Evolutionary conservation across 1,140 invertebrate species (phyloP).

Genomic region (Drosophila cardini): DNA sequence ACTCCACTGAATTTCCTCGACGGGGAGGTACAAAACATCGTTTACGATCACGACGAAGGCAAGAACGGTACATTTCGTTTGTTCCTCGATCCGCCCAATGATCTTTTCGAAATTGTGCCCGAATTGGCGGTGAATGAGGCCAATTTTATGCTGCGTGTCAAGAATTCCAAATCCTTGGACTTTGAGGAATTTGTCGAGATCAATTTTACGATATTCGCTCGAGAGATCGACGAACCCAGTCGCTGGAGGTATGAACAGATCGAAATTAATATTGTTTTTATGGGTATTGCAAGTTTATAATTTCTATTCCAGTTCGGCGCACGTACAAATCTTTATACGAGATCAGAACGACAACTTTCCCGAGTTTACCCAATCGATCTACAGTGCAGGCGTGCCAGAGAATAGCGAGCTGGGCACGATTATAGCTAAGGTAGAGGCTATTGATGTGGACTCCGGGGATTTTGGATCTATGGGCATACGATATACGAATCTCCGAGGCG

Average conservation of each 20-base stretch:
- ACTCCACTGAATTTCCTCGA: constrained; percentile 95
- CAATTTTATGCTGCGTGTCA: constrained; percentile 95
- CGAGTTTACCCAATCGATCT: constrained; percentile 91
- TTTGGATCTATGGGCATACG: constrained; percentile 94
- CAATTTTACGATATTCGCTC: constrained; percentile 94
- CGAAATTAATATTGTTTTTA: not conserved
- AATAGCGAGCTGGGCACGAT: constrained; percentile 93
- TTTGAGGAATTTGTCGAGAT: constrained; percentile 92
- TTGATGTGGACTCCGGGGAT: constrained; percentile 93
- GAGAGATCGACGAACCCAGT: constrained; percentile 89
- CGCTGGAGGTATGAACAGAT: constrained; percentile 67
- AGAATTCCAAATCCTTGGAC: constrained; percentile 92
- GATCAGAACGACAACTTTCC: constrained; percentile 98
- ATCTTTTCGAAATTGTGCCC: constrained; percentile 95
- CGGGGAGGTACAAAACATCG: constrained; percentile 92
- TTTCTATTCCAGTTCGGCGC: constrained; percentile 88
- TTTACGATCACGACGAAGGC: constrained; percentile 97
- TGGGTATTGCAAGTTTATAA: not conserved
- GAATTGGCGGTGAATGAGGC: constrained; percentile 95
- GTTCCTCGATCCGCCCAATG: constrained; percentile 91
- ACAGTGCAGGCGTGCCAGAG: constrained; percentile 92
- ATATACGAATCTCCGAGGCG: constrained; percentile 91
- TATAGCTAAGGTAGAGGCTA: constrained; percentile 92
- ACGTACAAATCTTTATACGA: constrained; percentile 93
- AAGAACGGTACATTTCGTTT: constrained; percentile 96